Percentiles rank a stretch among this genome's conserved stretches.
These are phyloP conservation scores for Pelodiscus sinensis DNA, from an alignment of 2,113 vertebrate genomes.

Conservation along the genomic window DNA sequence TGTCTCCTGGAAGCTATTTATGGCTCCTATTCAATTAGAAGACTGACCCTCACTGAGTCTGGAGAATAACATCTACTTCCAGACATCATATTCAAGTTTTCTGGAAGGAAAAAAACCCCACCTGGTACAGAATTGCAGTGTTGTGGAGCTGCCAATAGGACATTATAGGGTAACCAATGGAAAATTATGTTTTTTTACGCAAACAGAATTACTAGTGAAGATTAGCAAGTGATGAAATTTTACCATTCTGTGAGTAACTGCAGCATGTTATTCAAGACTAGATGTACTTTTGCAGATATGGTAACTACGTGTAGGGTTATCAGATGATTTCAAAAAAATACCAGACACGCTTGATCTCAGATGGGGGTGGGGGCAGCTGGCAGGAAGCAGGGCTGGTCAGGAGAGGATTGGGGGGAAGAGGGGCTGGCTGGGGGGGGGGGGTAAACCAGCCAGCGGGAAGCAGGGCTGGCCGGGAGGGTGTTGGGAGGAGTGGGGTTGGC, in stretches of 20 bases:
- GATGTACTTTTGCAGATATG: conserved; percentile 14
- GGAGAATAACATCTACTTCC: conserved; percentile 63
- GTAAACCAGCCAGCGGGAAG: too few relatives aligned
- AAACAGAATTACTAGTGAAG: neutral
- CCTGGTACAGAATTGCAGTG: conserved; percentile 29
- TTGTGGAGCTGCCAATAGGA: conserved; percentile 45
- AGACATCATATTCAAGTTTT: conserved; percentile 67
- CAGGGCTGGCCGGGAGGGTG: too few relatives aligned
- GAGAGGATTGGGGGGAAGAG: too few relatives aligned
- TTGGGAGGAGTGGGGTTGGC: too few relatives aligned
- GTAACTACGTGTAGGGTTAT: neutral
- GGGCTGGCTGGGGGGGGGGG: too few relatives aligned
- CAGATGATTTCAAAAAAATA: too few relatives aligned
- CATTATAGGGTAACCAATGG: conserved; percentile 38
- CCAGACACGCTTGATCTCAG: too few relatives aligned
- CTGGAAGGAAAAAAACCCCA: conserved; percentile 63
- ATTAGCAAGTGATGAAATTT: conserved; percentile 8
- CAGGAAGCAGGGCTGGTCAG: too few relatives aligned
- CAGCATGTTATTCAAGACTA: rapidly evolving
- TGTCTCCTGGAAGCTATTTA: conserved; percentile 71
- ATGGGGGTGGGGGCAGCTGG: too few relatives aligned
- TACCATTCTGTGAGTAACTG: neutral
- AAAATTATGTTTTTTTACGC: neutral
- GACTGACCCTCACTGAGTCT: conserved; percentile 26
- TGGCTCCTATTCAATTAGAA: conserved; percentile 66